Percentiles rank a stretch among this genome's conserved stretches.
phyloP scores from a whole-genome alignment of 1,140 invertebrate genomes.

The Lucilia cuprina region DNA sequence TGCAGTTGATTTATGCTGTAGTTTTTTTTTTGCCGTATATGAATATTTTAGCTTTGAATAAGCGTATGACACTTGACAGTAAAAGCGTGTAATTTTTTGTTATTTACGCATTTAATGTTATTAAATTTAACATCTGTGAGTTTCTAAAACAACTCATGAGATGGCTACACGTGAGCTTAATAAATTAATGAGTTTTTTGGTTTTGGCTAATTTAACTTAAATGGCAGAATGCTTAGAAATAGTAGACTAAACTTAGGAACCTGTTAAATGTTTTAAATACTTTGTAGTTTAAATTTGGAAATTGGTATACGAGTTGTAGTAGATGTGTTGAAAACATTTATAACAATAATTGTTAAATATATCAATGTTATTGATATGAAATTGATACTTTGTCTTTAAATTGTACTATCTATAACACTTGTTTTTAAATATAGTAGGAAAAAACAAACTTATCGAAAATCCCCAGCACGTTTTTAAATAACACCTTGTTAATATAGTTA shows the following conservation, averaged over 20 bases:
- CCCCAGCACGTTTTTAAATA: conserved; percentile 24
- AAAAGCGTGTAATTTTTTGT: conserved; percentile 30
- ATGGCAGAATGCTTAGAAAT: not conserved
- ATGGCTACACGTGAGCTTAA: not conserved
- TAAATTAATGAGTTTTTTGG: not conserved
- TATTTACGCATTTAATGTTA: conserved; percentile 30
- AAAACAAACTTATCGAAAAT: not conserved
- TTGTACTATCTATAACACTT: too few species aligned
- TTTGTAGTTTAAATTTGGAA: too few species aligned
- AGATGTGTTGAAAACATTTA: too few species aligned
- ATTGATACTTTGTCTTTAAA: not conserved
- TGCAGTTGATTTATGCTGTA: conserved; percentile 22
- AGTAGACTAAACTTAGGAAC: not conserved
- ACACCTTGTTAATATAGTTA: conserved; percentile 28
- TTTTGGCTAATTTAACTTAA: not conserved
- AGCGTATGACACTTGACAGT: conserved; percentile 26
- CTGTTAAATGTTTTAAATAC: too few species aligned
- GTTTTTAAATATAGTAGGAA: too few species aligned
- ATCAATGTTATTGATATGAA: not conserved
- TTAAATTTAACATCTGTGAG: conserved; percentile 23
- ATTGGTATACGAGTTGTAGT: too few species aligned
- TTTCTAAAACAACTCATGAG: not conserved
- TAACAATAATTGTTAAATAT: too few species aligned
- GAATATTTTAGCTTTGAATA: not conserved
- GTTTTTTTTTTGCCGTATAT: not conserved